phyloP scores from a whole-genome alignment of 2,797 vertebrate genomes.

The Phalanger gymnotis region DNA sequence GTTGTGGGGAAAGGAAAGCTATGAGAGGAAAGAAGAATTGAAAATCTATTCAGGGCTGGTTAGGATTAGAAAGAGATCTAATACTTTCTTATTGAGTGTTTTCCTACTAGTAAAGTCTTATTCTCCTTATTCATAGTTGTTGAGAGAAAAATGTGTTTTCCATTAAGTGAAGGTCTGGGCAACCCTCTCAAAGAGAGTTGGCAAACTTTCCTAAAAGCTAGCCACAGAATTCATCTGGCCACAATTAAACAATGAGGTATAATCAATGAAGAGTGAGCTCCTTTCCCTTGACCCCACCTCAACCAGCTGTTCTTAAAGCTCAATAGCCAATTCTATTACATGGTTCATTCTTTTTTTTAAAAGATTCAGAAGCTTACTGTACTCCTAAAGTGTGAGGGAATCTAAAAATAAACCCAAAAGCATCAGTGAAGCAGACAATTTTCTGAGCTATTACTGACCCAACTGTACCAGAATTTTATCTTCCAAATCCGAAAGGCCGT shows the following conservation, averaged over 20 bases:
- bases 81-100: background rate
- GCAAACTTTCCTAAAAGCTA: background rate
- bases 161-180: background rate
- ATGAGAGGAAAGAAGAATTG: background rate
- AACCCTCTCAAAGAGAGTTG: background rate
- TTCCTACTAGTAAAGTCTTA: background rate
- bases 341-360: background rate
- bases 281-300: background rate
- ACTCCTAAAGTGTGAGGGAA: conserved; percentile 17
- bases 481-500: conserved; percentile 31
- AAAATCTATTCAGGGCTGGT: background rate
- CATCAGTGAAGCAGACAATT: background rate
- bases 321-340: background rate
- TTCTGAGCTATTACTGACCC: conserved; percentile 26
- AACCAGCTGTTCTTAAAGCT: conserved; percentile 24
- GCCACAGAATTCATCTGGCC: background rate
- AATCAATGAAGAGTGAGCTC: conserved; percentile 2
- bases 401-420: conserved; percentile 37
- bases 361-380: conserved; percentile 6
- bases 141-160: background rate
- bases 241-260: background rate
- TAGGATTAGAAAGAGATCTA: background rate
- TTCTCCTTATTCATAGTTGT: background rate
- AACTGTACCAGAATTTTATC: conserved; percentile 8
- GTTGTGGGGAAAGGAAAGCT: background rate